phyloP scores from a whole-genome alignment of 2,797 vertebrate genomes.

The Acanthurus tractus region DNA sequence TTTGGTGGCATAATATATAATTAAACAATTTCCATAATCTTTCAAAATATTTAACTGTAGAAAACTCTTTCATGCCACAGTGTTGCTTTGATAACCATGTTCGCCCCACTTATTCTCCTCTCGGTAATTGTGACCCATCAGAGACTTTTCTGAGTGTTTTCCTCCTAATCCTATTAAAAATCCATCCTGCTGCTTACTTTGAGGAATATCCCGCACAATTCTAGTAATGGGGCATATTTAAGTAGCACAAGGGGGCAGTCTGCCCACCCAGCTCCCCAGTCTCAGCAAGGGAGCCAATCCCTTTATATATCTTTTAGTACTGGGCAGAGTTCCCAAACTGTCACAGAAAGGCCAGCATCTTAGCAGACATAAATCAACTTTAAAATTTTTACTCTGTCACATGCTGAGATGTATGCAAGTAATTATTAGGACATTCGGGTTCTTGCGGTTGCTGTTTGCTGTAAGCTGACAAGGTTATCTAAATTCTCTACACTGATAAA shows the following conservation, averaged over 20 bases:
- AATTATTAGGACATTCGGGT: conserved; percentile 39
- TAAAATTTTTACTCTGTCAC: conserved; percentile 61
- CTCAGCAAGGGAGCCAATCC: conserved; percentile 48
- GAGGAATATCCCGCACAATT: conserved; percentile 67
- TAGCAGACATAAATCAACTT: conserved; percentile 73
- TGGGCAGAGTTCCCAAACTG: conserved; percentile 77
- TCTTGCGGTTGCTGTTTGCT: conserved; percentile 27
- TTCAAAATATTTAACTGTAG: conserved; percentile 21
- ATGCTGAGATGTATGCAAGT: conserved; percentile 29
- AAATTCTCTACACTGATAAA: conserved; percentile 47
- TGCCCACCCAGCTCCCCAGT: conserved; percentile 23
- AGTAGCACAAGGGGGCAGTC: conserved; percentile 62
- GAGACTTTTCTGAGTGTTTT: conserved; percentile 50
- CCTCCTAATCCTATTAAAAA: conserved; percentile 76
- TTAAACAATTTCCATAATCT: conserved; percentile 21
- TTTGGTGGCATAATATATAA: neutral
- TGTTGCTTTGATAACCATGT: conserved; percentile 26
- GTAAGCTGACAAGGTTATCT: conserved; percentile 49
- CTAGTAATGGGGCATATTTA: conserved; percentile 80
- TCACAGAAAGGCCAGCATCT: conserved; percentile 61
- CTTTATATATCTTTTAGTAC: conserved; percentile 54
- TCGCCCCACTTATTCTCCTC: conserved; percentile 32
- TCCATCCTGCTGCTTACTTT: conserved; percentile 68
- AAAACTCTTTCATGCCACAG: conserved; percentile 11
- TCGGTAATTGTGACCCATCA: conserved; percentile 52